phyloP scores from a whole-genome alignment of 2,113 vertebrate genomes.

The Struthio camelus region DNA sequence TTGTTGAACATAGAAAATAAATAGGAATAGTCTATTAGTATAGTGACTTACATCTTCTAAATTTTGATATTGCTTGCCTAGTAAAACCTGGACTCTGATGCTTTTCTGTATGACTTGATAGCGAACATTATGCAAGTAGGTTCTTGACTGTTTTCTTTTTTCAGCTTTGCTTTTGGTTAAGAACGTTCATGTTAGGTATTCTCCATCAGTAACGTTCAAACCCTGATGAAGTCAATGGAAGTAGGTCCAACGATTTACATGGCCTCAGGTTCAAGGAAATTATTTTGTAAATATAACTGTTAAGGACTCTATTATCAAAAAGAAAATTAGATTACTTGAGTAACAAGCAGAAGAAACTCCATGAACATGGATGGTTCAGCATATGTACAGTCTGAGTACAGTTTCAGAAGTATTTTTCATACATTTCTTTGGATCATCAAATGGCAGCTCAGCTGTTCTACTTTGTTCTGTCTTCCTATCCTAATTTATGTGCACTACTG shows the following conservation, averaged over 20 bases:
- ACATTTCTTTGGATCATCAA: conserved; percentile 8
- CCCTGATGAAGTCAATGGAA: background rate
- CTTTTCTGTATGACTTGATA: background rate
- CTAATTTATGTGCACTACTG: background rate
- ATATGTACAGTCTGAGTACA: background rate
- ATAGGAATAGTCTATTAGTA: background rate
- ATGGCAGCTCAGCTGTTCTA: conserved; percentile 50
- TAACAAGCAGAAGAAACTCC: background rate
- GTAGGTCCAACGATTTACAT: background rate
- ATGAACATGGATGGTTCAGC: background rate
- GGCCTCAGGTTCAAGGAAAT: background rate
- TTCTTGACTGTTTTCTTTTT: background rate
- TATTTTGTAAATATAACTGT: background rate
- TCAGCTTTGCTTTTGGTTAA: background rate
- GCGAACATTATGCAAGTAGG: background rate
- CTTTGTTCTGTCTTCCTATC: background rate
- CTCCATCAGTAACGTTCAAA: background rate
- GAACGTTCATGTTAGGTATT: background rate
- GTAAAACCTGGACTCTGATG: background rate
- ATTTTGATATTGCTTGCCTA: background rate
- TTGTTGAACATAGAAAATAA: background rate
- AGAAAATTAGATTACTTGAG: background rate
- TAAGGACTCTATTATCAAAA: background rate
- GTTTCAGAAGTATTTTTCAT: conserved; percentile 38
- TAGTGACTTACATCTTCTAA: background rate